These are phyloP conservation scores for Mormyrus iriodes DNA, from an alignment of 2,113 vertebrate genomes.

Conservation along the genomic window DNA sequence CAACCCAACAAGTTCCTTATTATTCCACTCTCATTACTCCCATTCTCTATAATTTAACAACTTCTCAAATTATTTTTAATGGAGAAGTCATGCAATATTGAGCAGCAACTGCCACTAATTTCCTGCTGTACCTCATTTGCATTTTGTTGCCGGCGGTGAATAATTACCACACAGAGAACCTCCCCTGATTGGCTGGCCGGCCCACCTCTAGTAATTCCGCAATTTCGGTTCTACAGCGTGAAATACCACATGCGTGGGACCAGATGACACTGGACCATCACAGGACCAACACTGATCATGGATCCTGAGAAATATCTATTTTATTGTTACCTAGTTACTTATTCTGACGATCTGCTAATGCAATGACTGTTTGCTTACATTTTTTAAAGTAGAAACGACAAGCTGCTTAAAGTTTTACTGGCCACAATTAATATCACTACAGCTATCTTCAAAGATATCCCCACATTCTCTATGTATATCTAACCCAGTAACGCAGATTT, in stretches of 20 bases:
- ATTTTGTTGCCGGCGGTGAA: conserved; percentile 61
- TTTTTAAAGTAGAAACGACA: not conserved
- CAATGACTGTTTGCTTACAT: no score
- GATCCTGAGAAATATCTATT: not conserved
- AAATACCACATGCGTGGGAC: not conserved
- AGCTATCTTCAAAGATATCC: not conserved
- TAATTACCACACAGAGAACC: conserved; percentile 71
- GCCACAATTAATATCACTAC: not conserved
- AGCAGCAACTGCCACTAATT: conserved; percentile 75
- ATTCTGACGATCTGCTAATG: not conserved
- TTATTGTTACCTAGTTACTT: not conserved
- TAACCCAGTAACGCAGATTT: conserved; percentile 14
- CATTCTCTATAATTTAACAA: conserved; percentile 74
- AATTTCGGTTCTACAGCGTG: not conserved
- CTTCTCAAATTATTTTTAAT: conserved; percentile 72
- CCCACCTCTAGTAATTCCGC: not conserved
- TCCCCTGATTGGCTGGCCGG: conserved; percentile 53
- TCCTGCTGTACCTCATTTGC: conserved; percentile 68
- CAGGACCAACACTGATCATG: not conserved
- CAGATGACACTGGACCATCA: not conserved
- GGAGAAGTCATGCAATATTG: conserved; percentile 77
- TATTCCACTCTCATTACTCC: conserved; percentile 62
- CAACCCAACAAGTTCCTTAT: conserved; percentile 48
- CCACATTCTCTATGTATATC: not conserved
- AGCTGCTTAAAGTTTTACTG: not conserved